Conservation (phyloP, 2,888 invertebrate species). For the Mythimna loreyi region DNA sequence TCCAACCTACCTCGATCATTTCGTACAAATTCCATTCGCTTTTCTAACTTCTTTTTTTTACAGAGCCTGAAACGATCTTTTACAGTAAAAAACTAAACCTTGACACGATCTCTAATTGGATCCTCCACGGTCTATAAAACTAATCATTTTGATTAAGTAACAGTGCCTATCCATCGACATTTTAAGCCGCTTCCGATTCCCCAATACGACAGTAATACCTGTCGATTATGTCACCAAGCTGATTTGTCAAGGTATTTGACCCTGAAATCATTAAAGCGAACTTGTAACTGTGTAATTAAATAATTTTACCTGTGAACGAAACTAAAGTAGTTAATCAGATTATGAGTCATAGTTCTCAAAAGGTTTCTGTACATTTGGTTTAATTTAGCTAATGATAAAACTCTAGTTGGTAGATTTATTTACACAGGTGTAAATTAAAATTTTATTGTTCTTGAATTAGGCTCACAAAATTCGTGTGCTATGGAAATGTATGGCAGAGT, state of each 20-base stretch:
- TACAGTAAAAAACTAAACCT: background rate
- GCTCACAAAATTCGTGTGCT: background rate
- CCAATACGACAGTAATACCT: slow-evolving; percentile 18
- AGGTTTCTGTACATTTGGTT: background rate
- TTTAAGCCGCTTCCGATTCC: slow-evolving; percentile 20
- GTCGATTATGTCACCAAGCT: slow-evolving; percentile 43
- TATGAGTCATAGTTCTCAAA: slow-evolving; percentile 32
- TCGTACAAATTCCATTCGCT: background rate
- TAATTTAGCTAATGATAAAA: background rate
- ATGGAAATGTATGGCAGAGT: too few species aligned
- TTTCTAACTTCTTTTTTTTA: background rate
- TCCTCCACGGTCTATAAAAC: slow-evolving; percentile 12
- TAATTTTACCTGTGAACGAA: background rate
- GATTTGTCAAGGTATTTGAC: slow-evolving; percentile 29
- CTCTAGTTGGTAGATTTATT: slow-evolving; percentile 18
- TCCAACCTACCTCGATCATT: background rate
- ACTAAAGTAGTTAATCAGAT: slow-evolving; percentile 4
- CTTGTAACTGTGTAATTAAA: background rate
- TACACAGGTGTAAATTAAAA: slow-evolving; percentile 38
- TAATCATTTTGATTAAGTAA: slow-evolving; percentile 1
- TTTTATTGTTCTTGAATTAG: background rate
- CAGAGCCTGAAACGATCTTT: background rate
- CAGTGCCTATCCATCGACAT: background rate
- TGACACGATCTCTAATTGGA: slow-evolving; percentile 8
- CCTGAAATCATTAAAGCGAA: slow-evolving; percentile 32